These are phyloP conservation scores for Druceiella hillmani DNA, from an alignment of 2,888 invertebrate species.

Conservation along the genomic window DNA sequence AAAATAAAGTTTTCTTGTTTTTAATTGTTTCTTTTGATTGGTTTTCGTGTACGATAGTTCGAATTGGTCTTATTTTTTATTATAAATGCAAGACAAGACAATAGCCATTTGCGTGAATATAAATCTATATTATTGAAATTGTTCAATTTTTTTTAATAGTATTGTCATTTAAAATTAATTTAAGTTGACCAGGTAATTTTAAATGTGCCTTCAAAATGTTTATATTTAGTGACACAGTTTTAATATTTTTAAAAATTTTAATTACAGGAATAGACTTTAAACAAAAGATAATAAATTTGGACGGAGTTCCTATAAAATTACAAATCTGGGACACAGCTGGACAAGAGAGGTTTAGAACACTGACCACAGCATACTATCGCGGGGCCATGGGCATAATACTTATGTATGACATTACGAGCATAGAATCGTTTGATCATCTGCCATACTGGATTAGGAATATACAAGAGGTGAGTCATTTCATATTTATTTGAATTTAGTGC, in stretches of 20 bases:
- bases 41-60: neutral
- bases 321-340: conserved; percentile 91
- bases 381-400: conserved; percentile 89
- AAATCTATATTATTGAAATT: too few relatives aligned
- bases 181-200: too few relatives aligned
- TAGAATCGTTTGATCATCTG: conserved; percentile 86
- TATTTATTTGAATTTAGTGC: too few relatives aligned
- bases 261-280: conserved; percentile 81
- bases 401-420: conserved; percentile 86
- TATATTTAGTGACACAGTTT: conserved; percentile 10
- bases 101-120: too few relatives aligned
- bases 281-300: conserved; percentile 82
- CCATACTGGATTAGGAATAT: conserved; percentile 89
- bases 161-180: too few relatives aligned
- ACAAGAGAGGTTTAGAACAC: conserved; percentile 66
- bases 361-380: conserved; percentile 84
- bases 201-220: conserved; percentile 4
- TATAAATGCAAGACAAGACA: too few relatives aligned
- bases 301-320: conserved; percentile 78
- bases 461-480: conserved; percentile 72
- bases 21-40: conserved; percentile 1
- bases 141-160: too few relatives aligned
- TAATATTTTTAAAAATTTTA: conserved; percentile 12
- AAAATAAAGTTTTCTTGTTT: conserved; percentile 7
- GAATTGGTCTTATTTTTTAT: too few relatives aligned